A percentile compares a stretch with the other conserved stretches of the same genome.
These are phyloP conservation scores for Hesperia comma DNA, from an alignment of 2,888 invertebrate genomes.

Conservation along the genomic window DNA sequence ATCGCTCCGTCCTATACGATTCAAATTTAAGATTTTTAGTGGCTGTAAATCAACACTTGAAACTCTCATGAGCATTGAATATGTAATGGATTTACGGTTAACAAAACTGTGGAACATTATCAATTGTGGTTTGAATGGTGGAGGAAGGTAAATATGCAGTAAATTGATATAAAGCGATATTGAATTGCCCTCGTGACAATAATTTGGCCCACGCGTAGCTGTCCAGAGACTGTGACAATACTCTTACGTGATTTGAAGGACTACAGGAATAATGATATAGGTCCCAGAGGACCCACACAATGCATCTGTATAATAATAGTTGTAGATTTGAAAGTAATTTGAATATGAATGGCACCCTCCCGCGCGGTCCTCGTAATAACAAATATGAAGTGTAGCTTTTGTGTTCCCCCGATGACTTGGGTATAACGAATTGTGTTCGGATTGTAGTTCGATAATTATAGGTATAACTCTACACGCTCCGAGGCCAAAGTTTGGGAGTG, in stretches of 20 bases:
- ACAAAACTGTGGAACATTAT: conserved; percentile 65
- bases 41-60: conserved; percentile 57
- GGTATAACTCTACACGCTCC: conserved; percentile 49
- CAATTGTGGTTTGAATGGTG: conserved; percentile 65
- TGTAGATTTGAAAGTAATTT: conserved; percentile 83
- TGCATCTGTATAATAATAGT: conserved; percentile 80
- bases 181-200: conserved; percentile 69
- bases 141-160: conserved; percentile 64
- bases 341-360: conserved; percentile 82
- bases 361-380: conserved; percentile 78
- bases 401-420: conserved; percentile 73
- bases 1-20: conserved; percentile 56
- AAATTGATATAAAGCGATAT: conserved; percentile 78
- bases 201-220: conserved; percentile 61
- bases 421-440: conserved; percentile 71
- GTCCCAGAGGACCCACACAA: conserved; percentile 79
- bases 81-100: conserved; percentile 56
- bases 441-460: conserved; percentile 66
- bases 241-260: conserved; percentile 78
- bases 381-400: conserved; percentile 82
- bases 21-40: conserved; percentile 56
- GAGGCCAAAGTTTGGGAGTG: conserved; percentile 33
- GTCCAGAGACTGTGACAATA: conserved; percentile 71
- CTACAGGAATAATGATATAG: conserved; percentile 77
- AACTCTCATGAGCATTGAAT: conserved; percentile 53